These are phyloP conservation scores for Oryzaephilus surinamensis DNA, from an alignment of 1,140 invertebrate genomes.

Conservation along the genomic window DNA sequence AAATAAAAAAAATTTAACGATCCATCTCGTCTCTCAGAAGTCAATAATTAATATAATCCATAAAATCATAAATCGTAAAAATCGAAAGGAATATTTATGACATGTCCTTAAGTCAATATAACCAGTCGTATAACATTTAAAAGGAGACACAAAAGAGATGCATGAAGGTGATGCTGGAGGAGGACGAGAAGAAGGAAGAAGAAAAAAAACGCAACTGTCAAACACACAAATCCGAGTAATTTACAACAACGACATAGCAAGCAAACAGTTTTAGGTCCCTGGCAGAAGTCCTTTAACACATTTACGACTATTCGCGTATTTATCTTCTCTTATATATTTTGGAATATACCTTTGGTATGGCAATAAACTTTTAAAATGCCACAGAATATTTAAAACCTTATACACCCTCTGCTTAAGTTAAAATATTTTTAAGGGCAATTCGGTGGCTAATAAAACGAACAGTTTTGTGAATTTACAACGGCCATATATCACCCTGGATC, in stretches of 20 bases:
- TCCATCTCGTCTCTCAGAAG: no score
- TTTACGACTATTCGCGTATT: no score
- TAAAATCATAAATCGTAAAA: slow-evolving; percentile 6
- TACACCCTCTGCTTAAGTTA: neutral
- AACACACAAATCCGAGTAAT: slow-evolving; percentile 12
- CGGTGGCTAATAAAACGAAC: slow-evolving; percentile 13
- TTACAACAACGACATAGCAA: slow-evolving; percentile 6
- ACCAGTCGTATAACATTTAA: neutral
- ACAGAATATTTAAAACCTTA: neutral
- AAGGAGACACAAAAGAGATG: no score
- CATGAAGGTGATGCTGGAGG: no score
- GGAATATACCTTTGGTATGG: no score
- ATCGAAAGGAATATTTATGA: slow-evolving; percentile 10
- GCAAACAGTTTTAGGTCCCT: neutral
- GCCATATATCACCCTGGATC: slow-evolving; percentile 11
- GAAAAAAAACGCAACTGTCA: slow-evolving; percentile 12
- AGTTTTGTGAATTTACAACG: slow-evolving; percentile 12
- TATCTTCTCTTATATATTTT: no score
- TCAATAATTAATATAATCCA: slow-evolving; percentile 12
- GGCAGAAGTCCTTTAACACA: no score
- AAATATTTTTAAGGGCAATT: slow-evolving; percentile 12
- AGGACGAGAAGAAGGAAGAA: no score
- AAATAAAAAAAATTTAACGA: slow-evolving; percentile 12
- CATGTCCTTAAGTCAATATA: slow-evolving; percentile 12
- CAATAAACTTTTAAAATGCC: neutral